Conservation (phyloP, 2,888 invertebrate genomes). For the Oasisia sp. region DNA sequence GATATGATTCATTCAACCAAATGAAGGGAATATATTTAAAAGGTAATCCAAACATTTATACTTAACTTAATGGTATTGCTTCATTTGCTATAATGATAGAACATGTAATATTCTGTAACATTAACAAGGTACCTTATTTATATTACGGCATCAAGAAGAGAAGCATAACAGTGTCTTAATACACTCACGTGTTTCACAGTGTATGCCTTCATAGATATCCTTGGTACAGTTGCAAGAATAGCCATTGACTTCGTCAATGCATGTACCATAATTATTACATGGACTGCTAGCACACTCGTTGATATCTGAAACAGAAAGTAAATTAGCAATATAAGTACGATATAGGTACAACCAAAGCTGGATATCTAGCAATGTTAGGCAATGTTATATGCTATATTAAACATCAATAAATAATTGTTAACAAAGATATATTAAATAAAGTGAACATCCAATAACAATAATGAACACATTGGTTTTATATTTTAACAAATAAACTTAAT, state of each 20-base stretch:
- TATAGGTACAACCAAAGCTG: no score
- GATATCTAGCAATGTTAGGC: no score
- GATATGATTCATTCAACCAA: neutral
- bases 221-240: conserved; percentile 14
- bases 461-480: neutral
- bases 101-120: no score
- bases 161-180: neutral
- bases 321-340: no score
- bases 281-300: conserved; percentile 13
- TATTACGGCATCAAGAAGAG: neutral
- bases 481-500: neutral
- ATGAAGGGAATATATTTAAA: neutral
- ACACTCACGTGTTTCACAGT: conserved; percentile 8
- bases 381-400: no score
- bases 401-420: no score
- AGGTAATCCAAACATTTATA: neutral
- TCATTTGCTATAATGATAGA: no score
- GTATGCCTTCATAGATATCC: neutral
- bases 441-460: neutral
- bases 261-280: conserved; percentile 20
- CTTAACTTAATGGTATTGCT: neutral
- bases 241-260: neutral
- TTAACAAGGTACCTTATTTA: neutral
- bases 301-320: conserved; percentile 14
- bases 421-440: no score